These are phyloP conservation scores for Notarius lentiginosus DNA, from an alignment of 2,113 vertebrate genomes.

Conservation along the genomic window DNA sequence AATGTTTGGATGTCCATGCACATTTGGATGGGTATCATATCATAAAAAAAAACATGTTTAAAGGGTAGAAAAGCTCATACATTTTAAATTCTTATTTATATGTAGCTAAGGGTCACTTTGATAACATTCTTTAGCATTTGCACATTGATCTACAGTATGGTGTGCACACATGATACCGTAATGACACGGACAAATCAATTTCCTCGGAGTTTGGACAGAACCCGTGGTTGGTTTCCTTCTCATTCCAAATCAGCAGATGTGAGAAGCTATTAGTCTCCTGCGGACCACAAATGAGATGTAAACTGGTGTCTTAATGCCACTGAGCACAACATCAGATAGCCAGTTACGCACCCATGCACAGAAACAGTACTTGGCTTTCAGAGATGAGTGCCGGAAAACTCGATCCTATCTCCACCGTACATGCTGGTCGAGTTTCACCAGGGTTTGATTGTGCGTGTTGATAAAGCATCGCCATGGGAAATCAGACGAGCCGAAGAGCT, in stretches of 20 bases:
- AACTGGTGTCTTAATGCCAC: constrained; percentile 7
- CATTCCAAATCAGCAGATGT: constrained; percentile 6
- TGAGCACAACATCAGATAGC: not conserved
- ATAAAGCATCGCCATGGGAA: constrained; percentile 25
- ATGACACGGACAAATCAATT: not conserved
- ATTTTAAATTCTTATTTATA: not conserved
- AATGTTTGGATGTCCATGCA: not conserved
- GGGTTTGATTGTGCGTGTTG: constrained; percentile 11
- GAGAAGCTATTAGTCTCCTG: constrained; percentile 7
- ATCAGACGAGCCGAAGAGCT: constrained; percentile 14
- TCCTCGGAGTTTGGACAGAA: not conserved
- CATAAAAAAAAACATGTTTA: not conserved
- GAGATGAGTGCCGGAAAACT: not conserved
- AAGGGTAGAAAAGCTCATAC: not conserved
- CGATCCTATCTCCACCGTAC: not conserved
- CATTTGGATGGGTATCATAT: not conserved
- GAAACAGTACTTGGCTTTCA: constrained; percentile 8
- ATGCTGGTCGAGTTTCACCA: not conserved
- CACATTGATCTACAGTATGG: not conserved
- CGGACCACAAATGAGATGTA: constrained; percentile 30
- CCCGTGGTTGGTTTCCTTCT: not conserved
- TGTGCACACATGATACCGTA: not conserved
- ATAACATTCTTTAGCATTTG: not conserved
- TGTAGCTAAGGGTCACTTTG: not conserved
- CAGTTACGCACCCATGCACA: not conserved